phyloP scores from a whole-genome alignment of 64 coral and sea anemone genomes.

The Stichodactyla mertensii region DNA sequence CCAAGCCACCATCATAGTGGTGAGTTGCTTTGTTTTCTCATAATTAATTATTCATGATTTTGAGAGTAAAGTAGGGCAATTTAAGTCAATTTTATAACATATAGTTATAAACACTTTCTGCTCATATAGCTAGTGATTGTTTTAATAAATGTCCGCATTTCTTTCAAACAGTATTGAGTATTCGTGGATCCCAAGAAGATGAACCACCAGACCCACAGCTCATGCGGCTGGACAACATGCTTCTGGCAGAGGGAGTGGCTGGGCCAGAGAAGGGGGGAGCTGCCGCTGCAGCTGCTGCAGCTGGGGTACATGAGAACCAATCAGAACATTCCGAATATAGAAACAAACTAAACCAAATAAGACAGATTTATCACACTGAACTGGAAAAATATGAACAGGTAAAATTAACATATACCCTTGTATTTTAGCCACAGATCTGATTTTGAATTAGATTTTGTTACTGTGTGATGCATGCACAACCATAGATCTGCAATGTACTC shows the following conservation, averaged over 20 bases:
- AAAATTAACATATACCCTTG: neutral
- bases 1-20: too few relatives aligned
- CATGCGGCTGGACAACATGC: conserved; percentile 97
- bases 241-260: conserved; percentile 94
- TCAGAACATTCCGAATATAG: conserved; percentile 97
- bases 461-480: too few relatives aligned
- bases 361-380: conserved; percentile 99
- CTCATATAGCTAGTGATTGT: too few relatives aligned
- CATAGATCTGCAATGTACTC: too few relatives aligned
- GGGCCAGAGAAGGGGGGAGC: conserved; percentile 98
- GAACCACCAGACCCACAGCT: conserved; percentile 97
- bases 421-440: too few relatives aligned
- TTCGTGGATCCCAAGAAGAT: conserved; percentile 96
- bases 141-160: neutral
- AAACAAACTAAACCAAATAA: conserved; percentile 92
- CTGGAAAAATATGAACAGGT: conserved; percentile 99
- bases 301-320: conserved; percentile 98
- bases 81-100: too few relatives aligned
- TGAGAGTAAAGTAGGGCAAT: too few relatives aligned
- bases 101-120: too few relatives aligned
- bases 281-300: conserved; percentile 90
- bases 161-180: conserved; percentile 72
- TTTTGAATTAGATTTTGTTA: too few relatives aligned
- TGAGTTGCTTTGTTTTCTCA: too few relatives aligned
- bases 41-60: too few relatives aligned